A percentile compares a stretch with the other conserved stretches of the same genome.
Evolutionary conservation across 2,888 invertebrate species (phyloP).

Genomic region (Platerodrilus igneus): DNA sequence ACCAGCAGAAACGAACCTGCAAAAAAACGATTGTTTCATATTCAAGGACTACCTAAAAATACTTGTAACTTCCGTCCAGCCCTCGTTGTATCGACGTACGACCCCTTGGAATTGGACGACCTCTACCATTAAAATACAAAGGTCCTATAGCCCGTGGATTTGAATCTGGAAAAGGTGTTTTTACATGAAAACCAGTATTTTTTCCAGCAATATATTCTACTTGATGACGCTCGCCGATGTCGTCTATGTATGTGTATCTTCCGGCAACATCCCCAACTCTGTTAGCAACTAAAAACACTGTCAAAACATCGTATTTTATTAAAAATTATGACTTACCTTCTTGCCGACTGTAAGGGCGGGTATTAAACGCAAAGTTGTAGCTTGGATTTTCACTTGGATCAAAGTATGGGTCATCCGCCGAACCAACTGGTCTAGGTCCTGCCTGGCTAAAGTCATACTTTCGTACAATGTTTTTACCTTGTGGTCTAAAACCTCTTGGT

Average conservation of each 20-base stretch:
- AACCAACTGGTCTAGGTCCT: slow-evolving; percentile 58
- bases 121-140: slow-evolving; percentile 61
- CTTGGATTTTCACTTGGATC: slow-evolving; percentile 76
- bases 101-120: slow-evolving; percentile 62
- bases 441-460: slow-evolving; percentile 68
- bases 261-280: slow-evolving; percentile 50
- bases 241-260: slow-evolving; percentile 68
- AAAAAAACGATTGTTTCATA: slow-evolving; percentile 13
- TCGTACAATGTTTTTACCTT: slow-evolving; percentile 69
- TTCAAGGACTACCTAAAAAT: slow-evolving; percentile 12
- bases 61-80: slow-evolving; percentile 69
- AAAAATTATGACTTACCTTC: slow-evolving; percentile 45
- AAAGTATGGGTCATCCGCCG: slow-evolving; percentile 65
- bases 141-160: slow-evolving; percentile 59
- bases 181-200: slow-evolving; percentile 71
- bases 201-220: slow-evolving; percentile 73
- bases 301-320: background rate
- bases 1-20: slow-evolving; percentile 67
- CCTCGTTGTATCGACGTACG: slow-evolving; percentile 68
- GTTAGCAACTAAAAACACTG: slow-evolving; percentile 36
- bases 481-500: slow-evolving; percentile 71
- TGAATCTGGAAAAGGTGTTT: slow-evolving; percentile 63
- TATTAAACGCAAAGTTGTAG: slow-evolving; percentile 65
- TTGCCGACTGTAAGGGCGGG: slow-evolving; percentile 62
- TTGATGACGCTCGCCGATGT: slow-evolving; percentile 70